These are phyloP conservation scores for Xenopus laevis DNA, from an alignment of 2,113 vertebrate genomes.

Conservation along the genomic window DNA sequence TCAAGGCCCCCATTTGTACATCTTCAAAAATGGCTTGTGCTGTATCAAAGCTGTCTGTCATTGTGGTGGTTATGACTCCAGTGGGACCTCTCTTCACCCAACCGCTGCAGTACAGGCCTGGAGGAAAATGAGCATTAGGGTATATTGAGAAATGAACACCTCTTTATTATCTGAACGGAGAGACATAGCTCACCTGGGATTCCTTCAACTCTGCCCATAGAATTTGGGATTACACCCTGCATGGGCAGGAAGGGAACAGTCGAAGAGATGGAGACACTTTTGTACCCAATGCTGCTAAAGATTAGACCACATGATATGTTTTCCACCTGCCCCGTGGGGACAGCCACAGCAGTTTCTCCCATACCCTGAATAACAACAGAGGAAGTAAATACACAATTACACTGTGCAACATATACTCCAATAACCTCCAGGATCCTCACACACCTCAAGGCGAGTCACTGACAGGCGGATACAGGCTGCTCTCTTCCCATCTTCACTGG, in stretches of 20 bases:
- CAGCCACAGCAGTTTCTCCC: constrained; percentile 68
- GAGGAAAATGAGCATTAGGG: background rate
- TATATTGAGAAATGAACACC: background rate
- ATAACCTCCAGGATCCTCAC: background rate
- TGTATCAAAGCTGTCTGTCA: constrained; percentile 92
- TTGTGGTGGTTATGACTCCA: constrained; percentile 88
- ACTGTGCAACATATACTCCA: background rate
- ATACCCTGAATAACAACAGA: constrained; percentile 63
- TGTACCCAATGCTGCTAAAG: constrained; percentile 91
- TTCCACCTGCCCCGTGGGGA: constrained; percentile 77
- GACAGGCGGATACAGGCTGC: constrained; percentile 73
- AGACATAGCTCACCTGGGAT: constrained; percentile 66
- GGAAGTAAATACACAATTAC: background rate
- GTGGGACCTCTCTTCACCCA: constrained; percentile 94
- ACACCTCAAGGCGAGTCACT: constrained; percentile 83
- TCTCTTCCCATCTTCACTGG: constrained; percentile 58
- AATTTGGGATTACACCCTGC: constrained; percentile 79
- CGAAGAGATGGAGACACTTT: constrained; percentile 77
- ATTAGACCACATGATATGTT: constrained; percentile 83
- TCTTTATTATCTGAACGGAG: background rate
- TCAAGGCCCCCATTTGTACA: constrained; percentile 68
- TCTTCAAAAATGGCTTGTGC: constrained; percentile 80
- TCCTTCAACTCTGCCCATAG: constrained; percentile 74
- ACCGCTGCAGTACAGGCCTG: constrained; percentile 94
- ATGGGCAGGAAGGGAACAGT: constrained; percentile 78